These are phyloP conservation scores for Pseudochirops cupreus DNA, from an alignment of 2,797 vertebrate species.

Conservation along the genomic window DNA sequence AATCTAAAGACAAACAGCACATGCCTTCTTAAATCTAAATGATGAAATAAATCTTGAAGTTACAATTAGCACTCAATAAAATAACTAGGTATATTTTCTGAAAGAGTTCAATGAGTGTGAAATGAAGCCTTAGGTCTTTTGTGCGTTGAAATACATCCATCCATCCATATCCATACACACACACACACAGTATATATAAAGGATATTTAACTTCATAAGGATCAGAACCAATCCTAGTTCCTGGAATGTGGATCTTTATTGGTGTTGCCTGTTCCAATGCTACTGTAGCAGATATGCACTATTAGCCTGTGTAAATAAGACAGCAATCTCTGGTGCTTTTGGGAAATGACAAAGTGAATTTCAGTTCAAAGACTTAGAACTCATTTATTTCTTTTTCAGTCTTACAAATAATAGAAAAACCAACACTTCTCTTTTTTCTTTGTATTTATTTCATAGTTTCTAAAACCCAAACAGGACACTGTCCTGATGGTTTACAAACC, in stretches of 20 bases:
- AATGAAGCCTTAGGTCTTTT: conserved; percentile 44
- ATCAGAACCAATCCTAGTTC: conserved; percentile 20
- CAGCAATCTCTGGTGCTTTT: conserved; percentile 29
- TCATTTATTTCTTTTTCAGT: conserved; percentile 24
- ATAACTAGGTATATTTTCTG: conserved; percentile 69
- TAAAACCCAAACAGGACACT: conserved; percentile 49
- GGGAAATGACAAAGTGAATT: conserved; percentile 36
- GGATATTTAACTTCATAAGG: conserved; percentile 36
- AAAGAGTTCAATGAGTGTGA: conserved; percentile 16
- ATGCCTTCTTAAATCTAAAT: conserved; percentile 72
- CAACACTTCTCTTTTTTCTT: conserved; percentile 43
- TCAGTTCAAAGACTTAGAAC: neutral
- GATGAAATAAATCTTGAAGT: conserved; percentile 72
- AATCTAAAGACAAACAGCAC: conserved; percentile 63
- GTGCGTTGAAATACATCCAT: neutral
- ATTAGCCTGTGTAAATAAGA: conserved; percentile 28
- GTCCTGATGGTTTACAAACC: conserved; percentile 39
- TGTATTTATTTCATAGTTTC: conserved; percentile 48
- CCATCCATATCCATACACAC: too few species aligned
- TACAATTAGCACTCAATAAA: conserved; percentile 71
- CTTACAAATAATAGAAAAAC: conserved; percentile 46
- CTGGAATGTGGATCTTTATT: conserved; percentile 56
- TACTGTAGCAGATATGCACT: neutral
- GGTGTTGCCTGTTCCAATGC: conserved; percentile 39
- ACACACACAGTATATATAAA: neutral